Conservation (phyloP, 2,113 vertebrate species). For the Equus przewalskii region DNA sequence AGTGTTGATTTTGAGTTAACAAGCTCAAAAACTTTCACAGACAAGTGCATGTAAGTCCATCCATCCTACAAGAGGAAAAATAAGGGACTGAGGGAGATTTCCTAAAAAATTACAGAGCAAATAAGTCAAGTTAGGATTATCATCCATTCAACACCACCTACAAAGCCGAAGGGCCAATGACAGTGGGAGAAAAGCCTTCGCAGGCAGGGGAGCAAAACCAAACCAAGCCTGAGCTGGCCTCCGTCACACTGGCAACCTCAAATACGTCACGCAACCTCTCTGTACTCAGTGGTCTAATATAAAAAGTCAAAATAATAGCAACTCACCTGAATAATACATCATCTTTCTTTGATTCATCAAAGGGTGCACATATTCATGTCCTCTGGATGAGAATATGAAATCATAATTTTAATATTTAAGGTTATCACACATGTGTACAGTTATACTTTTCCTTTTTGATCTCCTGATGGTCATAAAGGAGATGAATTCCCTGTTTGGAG, state of each 20-base stretch:
- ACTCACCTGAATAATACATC: not conserved
- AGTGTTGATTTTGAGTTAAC: not conserved
- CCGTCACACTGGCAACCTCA: not conserved
- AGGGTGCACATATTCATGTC: not conserved
- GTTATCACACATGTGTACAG: not conserved
- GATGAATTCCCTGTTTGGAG: not conserved
- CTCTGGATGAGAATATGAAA: not conserved
- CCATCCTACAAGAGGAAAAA: not conserved
- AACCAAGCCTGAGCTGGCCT: not conserved
- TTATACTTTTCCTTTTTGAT: not conserved
- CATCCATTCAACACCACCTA: not conserved
- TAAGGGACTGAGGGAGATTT: not conserved
- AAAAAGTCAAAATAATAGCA: not conserved
- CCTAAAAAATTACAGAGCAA: slow-evolving; percentile 30
- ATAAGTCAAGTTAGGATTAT: not conserved
- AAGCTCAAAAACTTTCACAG: not conserved
- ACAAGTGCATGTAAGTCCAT: not conserved
- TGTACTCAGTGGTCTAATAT: not conserved
- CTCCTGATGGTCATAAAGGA: not conserved
- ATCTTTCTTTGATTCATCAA: not conserved
- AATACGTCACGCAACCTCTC: not conserved
- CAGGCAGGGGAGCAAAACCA: not conserved
- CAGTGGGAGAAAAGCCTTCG: not conserved
- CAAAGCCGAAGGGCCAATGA: not conserved
- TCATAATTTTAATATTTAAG: not conserved